Evolutionary conservation across 2,113 vertebrate species (phyloP), one percentile per base, ranked within the genome.

Genomic region (Corvus cornix): DNA sequence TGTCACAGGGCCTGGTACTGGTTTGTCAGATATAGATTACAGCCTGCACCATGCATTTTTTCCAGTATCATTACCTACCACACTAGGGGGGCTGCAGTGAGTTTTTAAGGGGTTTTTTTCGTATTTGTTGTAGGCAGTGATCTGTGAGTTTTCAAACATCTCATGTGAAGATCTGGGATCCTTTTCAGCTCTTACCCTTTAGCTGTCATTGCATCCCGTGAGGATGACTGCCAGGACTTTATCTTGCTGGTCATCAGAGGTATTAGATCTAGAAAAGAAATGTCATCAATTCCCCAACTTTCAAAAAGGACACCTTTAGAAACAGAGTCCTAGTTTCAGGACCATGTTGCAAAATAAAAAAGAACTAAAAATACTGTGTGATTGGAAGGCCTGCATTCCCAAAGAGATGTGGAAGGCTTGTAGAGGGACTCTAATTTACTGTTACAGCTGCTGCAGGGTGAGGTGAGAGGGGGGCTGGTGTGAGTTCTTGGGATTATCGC

Each of bases 401-500:
- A 35, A 51, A 70, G 72, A n/a, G 28, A 11, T 17, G 16, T 37
- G 60, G 66, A 70, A 39, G 46, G 24, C 55, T 88, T 37, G 56
- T 53, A 43, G 20, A 60, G 33, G 48, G 21, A 49, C 43, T 73
- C 22, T 46, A 6, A 87, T 89, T 88, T 73, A 33, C 37, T 3
- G 0, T 43, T 44, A 14, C 11, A 89, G 48, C 51, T 68, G 51
- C 83, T 69, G 56, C 16, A 1, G 58, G n/a, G 31, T 7, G 5
- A 59, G 49, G 46, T 48, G 82, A 70, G 77, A 30, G 1, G 5
- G 52, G 24, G 30, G 14, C 5, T 44, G 33, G 11, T 60, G 48
- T 1, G 8, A 68, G 44, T 1, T 6, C 53, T 63, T 0, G 0
- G 67, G 49, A 31, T 83, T 27, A 1, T 3, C 24, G 67, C 16